Base-by-base conservation (phyloP, 2,113 vertebrate genomes). In the Stegastes partitus region DNA sequence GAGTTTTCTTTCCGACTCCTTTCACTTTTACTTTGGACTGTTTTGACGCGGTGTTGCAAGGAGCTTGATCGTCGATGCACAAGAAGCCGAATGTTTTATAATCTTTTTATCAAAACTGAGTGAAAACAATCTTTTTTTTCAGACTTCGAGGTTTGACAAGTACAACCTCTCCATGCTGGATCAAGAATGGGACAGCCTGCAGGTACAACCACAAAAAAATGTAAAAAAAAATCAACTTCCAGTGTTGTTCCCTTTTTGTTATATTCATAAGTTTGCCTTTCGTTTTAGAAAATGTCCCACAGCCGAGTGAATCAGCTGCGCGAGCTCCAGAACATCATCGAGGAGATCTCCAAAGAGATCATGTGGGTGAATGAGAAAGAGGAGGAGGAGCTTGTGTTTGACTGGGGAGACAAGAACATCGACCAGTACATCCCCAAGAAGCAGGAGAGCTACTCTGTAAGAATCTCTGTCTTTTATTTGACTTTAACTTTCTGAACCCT, bases 341-440 rank as follows among this genome's bases (percentile, higher is more conserved):
- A 96, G 55, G 97, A 97, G 75, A 96, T 97, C 9, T 98, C 95
- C 82, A 89, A 82, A 1, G 97, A 96, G 91, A 99, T 99, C 92
- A 99, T 99, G 96, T 99, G 98, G 98, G 98, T 99, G 89, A 99
- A 99, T 9, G 97, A 98, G 82, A 95, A 91, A 0, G 98, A 99
- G 87, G 98, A 99, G 71, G 96, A 98, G 85, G 98, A 99, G 83
- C 95, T 99, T 28, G 94, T 99, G 42, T 99, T 97, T 0, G 97
- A 99, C 90, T 99, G 98, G 98, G 98, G 98, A 21, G 97, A 99
- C 85, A 96, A 93, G 77, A 96, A 99, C 92, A 97, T 97, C 0
- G 91, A 95, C 51, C 49, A 28, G 19, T 96, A 97, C 86, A 97
- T 99, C 1, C 93, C 97, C 4, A 96, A 91, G 89, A 99, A 99